Base-by-base conservation (phyloP, 2,113 vertebrate species). In the Manacus vitellinus region DNA sequence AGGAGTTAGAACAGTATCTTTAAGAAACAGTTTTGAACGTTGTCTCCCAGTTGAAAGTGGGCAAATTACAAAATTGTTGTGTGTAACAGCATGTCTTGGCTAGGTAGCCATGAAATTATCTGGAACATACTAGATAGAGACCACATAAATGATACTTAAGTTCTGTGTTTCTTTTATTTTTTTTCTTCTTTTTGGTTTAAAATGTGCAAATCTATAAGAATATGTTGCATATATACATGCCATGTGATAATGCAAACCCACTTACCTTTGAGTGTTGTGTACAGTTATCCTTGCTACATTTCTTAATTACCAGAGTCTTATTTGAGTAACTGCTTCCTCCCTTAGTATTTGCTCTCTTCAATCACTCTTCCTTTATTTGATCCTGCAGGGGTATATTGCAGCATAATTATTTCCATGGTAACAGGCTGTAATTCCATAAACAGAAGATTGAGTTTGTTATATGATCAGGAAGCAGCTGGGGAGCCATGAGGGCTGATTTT, bases 361-460 rank as follows among this genome's bases (percentile, higher is more conserved):
- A 86, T 96, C 65, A 66, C n/a, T 96, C 67, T 90, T 85, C 37
- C 77, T 94, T 87, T 93, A 94, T 96, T 96, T 95, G 83, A 92
- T 94, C 76, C 76, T 94, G 76, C 76, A 96, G 96, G 93, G 79
- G 28, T 84, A 84, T 97, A 96, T 93, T 93, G 88, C 90, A 92
- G 90, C 56, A 54, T 95, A 96, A 96, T 96, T 96, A 96, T 97
- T 97, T 96, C 96, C 96, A 96, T 95, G 94, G 96, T 78, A 96
- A 95, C 96, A 84, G 76, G 79, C 80, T 89, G 73, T 96, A 95
- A 95, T 96, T 96, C 88, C 80, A 89, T 96, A 97, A 96, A 94
- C 86, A 93, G 77, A 96, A 95, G 92, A 95, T 62, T 68, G 96
- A 75, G 83, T 95, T 95, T 74, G 80, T 94, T 96, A 73, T 39